A percentile compares a stretch with the other conserved stretches of the same genome.
Evolutionary conservation across 2,113 vertebrate species (phyloP).

Genomic region (Blennius ocellaris): DNA sequence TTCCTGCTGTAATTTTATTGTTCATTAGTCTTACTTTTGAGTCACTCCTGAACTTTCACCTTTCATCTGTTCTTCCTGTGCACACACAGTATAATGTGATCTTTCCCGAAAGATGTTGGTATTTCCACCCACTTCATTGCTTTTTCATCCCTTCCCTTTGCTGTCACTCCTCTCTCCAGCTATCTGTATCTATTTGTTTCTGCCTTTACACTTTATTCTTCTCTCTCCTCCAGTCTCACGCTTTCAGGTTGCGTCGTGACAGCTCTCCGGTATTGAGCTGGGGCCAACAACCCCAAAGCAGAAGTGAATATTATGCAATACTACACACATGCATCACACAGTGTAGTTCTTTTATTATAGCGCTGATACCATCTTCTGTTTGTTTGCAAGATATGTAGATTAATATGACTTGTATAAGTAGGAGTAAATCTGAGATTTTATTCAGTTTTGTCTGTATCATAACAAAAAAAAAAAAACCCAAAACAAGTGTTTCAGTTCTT

Average conservation of each 20-base stretch:
- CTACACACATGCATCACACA: conserved; percentile 16
- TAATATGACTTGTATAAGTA: conserved; percentile 3
- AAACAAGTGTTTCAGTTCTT: conserved; percentile 34
- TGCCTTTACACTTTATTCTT: conserved; percentile 27
- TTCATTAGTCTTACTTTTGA: conserved; percentile 23
- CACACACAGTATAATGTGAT: background rate
- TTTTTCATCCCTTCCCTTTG: background rate
- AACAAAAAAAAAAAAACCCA: conserved; percentile 22
- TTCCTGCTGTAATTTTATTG: conserved; percentile 14
- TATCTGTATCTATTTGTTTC: conserved; percentile 21
- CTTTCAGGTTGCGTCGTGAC: conserved; percentile 56
- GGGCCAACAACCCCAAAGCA: conserved; percentile 58
- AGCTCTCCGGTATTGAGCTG: conserved; percentile 53
- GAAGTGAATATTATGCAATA: conserved; percentile 62
- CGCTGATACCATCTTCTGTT: conserved; percentile 17
- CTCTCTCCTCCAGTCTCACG: conserved; percentile 20
- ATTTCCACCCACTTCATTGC: background rate
- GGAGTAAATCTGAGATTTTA: conserved; percentile 24
- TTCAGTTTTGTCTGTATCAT: conserved; percentile 14
- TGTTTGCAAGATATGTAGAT: conserved; percentile 4
- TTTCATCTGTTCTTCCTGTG: background rate
- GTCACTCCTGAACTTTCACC: conserved; percentile 1
- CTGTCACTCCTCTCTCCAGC: background rate
- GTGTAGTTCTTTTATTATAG: conserved; percentile 24
- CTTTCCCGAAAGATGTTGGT: conserved; percentile 1